These are phyloP conservation scores for Pseudeuparius sepicola DNA, from an alignment of 2,888 invertebrate genomes.

Conservation along the genomic window DNA sequence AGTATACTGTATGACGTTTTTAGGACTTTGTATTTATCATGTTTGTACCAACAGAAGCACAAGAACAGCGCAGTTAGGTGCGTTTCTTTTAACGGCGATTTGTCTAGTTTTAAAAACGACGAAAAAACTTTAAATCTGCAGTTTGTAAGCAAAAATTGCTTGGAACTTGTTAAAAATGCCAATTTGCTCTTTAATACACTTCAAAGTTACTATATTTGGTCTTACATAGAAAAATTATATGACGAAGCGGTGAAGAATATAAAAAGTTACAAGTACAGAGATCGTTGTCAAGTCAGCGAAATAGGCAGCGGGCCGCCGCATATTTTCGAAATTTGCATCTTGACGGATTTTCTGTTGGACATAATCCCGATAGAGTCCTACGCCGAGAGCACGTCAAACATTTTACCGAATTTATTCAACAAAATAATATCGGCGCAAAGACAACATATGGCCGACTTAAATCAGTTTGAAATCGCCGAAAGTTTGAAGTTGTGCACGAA, in stretches of 20 bases:
- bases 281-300: conserved; percentile 36
- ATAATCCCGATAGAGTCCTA: conserved; percentile 67
- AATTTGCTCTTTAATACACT: conserved; percentile 75
- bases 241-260: conserved; percentile 38
- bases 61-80: conserved; percentile 32
- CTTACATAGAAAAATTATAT: conserved; percentile 58
- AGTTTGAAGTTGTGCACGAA: conserved; percentile 61
- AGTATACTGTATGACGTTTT: conserved; percentile 71
- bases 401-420: conserved; percentile 65
- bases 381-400: conserved; percentile 65
- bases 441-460: conserved; percentile 44
- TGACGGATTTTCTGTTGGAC: conserved; percentile 67
- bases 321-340: conserved; percentile 57
- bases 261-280: conserved; percentile 31
- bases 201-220: conserved; percentile 81
- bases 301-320: conserved; percentile 56
- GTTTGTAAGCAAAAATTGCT: conserved; percentile 40
- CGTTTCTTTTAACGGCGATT: conserved; percentile 38
- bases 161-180: conserved; percentile 72
- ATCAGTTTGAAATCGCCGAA: conserved; percentile 52
- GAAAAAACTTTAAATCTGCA: conserved; percentile 32
- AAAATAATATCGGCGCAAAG: conserved; percentile 54
- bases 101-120: conserved; percentile 34
- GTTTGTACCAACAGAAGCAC: conserved; percentile 39
- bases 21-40: conserved; percentile 47